These are phyloP conservation scores for Scaptomyza polygonia DNA, from an alignment of 2,888 invertebrate genomes.

Conservation along the genomic window DNA sequence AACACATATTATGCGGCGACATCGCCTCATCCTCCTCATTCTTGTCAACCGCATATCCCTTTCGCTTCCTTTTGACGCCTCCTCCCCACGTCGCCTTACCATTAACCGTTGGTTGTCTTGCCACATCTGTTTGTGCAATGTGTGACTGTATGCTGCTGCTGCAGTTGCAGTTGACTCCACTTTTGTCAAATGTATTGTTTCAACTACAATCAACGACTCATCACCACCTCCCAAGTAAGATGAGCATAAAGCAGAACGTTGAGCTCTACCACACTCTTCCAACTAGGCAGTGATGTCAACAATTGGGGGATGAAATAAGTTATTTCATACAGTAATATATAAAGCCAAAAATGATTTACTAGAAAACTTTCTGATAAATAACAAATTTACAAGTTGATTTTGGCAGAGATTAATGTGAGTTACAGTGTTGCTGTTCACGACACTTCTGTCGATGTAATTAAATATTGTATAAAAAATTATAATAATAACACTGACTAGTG, in stretches of 20 bases:
- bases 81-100: no score
- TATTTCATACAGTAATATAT: background rate
- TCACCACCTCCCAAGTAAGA: slow-evolving; percentile 8
- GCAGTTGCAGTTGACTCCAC: slow-evolving; percentile 78
- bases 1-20: slow-evolving; percentile 76
- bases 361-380: no score
- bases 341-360: background rate
- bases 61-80: background rate
- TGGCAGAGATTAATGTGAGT: no score
- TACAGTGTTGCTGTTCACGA: no score
- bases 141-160: slow-evolving; percentile 66
- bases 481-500: no score
- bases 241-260: background rate
- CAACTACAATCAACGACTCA: slow-evolving; percentile 51
- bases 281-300: background rate
- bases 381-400: no score
- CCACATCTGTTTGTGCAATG: slow-evolving; percentile 66
- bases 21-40: slow-evolving; percentile 31
- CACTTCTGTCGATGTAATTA: no score
- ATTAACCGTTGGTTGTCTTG: background rate
- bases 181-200: slow-evolving; percentile 80
- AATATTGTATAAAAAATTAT: no score
- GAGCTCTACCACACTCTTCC: background rate
- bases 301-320: background rate
- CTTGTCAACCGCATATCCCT: slow-evolving; percentile 12